Conservation (phyloP, 2,888 invertebrate species). For the Panzeria rudis region DNA sequence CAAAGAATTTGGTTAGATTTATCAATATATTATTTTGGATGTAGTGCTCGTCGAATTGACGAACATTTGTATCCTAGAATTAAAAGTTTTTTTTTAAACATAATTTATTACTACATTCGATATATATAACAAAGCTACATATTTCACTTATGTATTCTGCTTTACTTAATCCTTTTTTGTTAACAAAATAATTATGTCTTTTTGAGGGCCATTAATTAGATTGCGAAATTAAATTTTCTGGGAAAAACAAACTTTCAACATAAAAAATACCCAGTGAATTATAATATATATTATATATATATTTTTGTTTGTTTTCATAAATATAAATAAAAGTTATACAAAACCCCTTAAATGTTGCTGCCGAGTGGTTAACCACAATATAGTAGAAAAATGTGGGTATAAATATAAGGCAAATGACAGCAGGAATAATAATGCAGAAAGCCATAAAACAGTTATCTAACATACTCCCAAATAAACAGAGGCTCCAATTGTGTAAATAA, state of each 20-base stretch:
- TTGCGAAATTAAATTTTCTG: not conserved
- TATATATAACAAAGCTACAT: too few relatives aligned
- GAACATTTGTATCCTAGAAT: too few relatives aligned
- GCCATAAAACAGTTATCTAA: constrained; percentile 59
- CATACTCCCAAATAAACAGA: not conserved
- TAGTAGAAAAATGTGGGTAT: constrained; percentile 16
- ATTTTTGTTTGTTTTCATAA: not conserved
- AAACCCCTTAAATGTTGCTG: constrained; percentile 1
- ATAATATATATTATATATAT: constrained; percentile 5
- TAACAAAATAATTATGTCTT: not conserved
- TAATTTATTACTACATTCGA: too few relatives aligned
- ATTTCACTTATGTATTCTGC: too few relatives aligned
- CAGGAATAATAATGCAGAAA: constrained; percentile 34
- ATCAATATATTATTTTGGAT: too few relatives aligned
- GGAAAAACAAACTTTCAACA: not conserved
- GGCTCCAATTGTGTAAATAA: constrained; percentile 11
- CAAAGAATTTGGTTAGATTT: too few relatives aligned
- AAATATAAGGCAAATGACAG: constrained; percentile 35
- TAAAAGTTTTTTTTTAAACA: too few relatives aligned
- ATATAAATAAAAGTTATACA: not conserved
- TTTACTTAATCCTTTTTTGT: too few relatives aligned
- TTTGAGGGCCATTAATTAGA: not conserved
- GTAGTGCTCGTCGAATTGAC: too few relatives aligned
- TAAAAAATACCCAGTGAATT: not conserved
- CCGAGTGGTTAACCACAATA: constrained; percentile 41